Percentiles rank a stretch among this genome's conserved stretches.
Conservation (phyloP, 2,888 invertebrate genomes). For the Teinopalpus imperialis region DNA sequence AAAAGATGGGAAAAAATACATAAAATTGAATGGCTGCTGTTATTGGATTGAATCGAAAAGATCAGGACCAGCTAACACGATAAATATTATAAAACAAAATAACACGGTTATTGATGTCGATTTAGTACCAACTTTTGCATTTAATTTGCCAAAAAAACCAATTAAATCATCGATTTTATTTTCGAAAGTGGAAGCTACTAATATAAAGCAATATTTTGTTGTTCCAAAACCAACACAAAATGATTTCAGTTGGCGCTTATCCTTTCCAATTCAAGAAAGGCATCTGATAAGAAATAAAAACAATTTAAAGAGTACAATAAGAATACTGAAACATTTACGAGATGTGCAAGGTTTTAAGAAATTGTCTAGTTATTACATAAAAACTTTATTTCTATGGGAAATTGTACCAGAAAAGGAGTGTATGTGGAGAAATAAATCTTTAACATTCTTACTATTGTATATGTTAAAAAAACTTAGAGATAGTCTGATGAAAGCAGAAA, state of each 20-base stretch:
- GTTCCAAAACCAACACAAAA: slow-evolving; percentile 57
- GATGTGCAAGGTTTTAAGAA: slow-evolving; percentile 55
- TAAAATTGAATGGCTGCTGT: slow-evolving; percentile 39
- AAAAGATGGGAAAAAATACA: slow-evolving; percentile 41
- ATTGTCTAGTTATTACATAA: slow-evolving; percentile 60
- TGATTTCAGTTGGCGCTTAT: slow-evolving; percentile 54
- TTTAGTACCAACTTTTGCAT: slow-evolving; percentile 56
- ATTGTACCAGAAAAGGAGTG: slow-evolving; percentile 34
- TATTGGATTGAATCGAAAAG: slow-evolving; percentile 45
- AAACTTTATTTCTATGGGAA: slow-evolving; percentile 61
- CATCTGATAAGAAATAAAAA: slow-evolving; percentile 44
- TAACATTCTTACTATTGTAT: slow-evolving; percentile 47
- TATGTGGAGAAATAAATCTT: slow-evolving; percentile 51
- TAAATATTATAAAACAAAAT: slow-evolving; percentile 44
- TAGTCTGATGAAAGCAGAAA: slow-evolving; percentile 39
- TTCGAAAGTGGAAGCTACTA: slow-evolving; percentile 36
- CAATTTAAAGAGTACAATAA: slow-evolving; percentile 53
- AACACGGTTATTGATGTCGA: slow-evolving; percentile 53
- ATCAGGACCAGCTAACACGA: slow-evolving; percentile 57
- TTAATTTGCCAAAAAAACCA: slow-evolving; percentile 47
- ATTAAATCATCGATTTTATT: slow-evolving; percentile 44
- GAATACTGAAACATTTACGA: slow-evolving; percentile 53
- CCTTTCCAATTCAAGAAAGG: slow-evolving; percentile 59
- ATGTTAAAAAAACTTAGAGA: slow-evolving; percentile 52
- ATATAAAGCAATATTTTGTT: slow-evolving; percentile 46